phyloP scores from a whole-genome alignment of 1,140 invertebrate species.

The Holotrichia oblita region DNA sequence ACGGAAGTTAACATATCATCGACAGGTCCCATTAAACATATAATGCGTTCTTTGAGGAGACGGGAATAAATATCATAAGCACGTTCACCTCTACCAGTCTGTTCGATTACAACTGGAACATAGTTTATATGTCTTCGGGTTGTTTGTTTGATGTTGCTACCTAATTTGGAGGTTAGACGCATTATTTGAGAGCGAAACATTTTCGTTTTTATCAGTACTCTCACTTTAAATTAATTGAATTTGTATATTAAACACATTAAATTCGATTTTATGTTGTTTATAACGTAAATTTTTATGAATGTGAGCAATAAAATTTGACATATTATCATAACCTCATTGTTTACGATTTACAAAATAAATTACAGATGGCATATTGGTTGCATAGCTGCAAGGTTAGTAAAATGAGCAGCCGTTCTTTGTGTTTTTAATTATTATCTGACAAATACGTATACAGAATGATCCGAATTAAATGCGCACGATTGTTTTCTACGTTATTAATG shows the following conservation, averaged over 20 bases:
- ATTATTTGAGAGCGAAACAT: constrained; percentile 26
- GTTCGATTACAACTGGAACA: constrained; percentile 93
- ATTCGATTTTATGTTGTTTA: not conserved
- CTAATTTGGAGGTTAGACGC: constrained; percentile 25
- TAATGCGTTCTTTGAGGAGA: constrained; percentile 92
- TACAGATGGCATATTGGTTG: too few relatives aligned
- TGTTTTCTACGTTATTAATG: too few relatives aligned
- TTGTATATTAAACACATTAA: not conserved
- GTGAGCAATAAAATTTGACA: not conserved
- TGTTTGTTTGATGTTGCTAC: not conserved
- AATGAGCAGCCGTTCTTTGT: too few relatives aligned
- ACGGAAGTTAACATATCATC: constrained; percentile 86
- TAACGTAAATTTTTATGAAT: not conserved
- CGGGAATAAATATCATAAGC: constrained; percentile 97
- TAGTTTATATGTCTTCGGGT: constrained; percentile 63
- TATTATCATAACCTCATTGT: not conserved
- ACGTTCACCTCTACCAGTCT: constrained; percentile 91
- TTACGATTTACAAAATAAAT: too few relatives aligned
- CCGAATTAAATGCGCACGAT: too few relatives aligned
- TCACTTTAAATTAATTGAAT: not conserved
- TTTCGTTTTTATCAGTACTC: not conserved
- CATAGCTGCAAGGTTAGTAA: too few relatives aligned
- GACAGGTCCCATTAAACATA: constrained; percentile 94
- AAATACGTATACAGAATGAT: too few relatives aligned
- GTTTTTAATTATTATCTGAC: too few relatives aligned